Conservation (phyloP, 2,888 invertebrate species). For the Chrysomela aeneicollis region DNA sequence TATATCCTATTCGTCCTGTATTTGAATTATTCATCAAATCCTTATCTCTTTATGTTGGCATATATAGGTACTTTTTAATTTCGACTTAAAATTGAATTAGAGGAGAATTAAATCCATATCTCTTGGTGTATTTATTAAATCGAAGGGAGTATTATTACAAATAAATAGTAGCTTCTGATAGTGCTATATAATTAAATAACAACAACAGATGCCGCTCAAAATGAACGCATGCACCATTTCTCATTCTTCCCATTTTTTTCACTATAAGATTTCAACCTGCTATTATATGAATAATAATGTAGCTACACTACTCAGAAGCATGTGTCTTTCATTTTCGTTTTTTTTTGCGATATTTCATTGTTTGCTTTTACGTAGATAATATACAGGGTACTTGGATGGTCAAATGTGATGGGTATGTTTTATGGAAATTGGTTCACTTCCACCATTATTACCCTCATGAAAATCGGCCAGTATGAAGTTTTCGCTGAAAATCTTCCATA, state of each 20-base stretch:
- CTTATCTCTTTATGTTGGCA: conserved; percentile 21
- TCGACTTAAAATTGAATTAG: conserved; percentile 48
- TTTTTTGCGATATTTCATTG: conserved; percentile 20
- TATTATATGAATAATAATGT: conserved; percentile 24
- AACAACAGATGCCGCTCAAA: conserved; percentile 51
- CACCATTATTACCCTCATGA: too few species aligned
- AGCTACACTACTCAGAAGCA: conserved; percentile 22
- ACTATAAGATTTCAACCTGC: conserved; percentile 26
- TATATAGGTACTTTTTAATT: conserved; percentile 32
- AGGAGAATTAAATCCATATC: conserved; percentile 37
- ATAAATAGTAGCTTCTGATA: conserved; percentile 51
- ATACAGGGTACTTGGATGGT: neutral
- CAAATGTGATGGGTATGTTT: too few species aligned
- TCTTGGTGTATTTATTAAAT: conserved; percentile 50
- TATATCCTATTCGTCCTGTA: neutral
- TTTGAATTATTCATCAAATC: conserved; percentile 29
- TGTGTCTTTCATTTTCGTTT: conserved; percentile 23
- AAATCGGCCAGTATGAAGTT: too few species aligned
- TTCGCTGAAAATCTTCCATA: too few species aligned
- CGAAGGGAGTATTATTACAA: conserved; percentile 56
- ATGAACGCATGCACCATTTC: conserved; percentile 29
- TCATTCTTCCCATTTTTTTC: conserved; percentile 18
- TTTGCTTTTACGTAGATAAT: conserved; percentile 3
- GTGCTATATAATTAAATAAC: conserved; percentile 54
- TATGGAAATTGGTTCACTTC: too few species aligned